Conservation (phyloP, 1,140 invertebrate species). For the Drosophila bocki region DNA sequence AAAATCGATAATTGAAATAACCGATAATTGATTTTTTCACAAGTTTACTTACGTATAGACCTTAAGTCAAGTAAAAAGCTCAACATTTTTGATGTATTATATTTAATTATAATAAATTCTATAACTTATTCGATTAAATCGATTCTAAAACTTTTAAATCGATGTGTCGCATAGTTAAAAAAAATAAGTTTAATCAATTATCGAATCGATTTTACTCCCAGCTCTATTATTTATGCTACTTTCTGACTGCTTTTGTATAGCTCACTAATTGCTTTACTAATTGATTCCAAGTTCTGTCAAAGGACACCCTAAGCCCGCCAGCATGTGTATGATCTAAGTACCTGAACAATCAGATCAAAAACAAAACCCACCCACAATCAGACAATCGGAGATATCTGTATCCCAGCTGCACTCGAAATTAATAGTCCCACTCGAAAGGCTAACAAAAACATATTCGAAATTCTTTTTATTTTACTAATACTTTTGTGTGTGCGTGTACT, state of each 20-base stretch:
- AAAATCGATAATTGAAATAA: no score
- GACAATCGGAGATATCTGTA: background rate
- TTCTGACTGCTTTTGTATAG: constrained; percentile 6
- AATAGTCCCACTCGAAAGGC: constrained; percentile 8
- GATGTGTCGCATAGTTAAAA: no score
- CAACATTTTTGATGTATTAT: no score
- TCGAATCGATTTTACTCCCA: no score
- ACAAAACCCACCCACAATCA: background rate
- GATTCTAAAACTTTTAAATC: no score
- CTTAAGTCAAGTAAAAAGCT: no score
- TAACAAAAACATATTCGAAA: constrained; percentile 37
- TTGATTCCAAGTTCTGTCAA: background rate
- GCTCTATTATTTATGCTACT: background rate
- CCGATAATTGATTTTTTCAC: no score
- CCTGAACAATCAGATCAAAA: constrained; percentile 1
- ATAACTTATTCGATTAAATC: no score
- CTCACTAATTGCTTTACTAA: constrained; percentile 8
- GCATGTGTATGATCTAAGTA: constrained; percentile 27
- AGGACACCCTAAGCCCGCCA: constrained; percentile 4
- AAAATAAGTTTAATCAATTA: no score
- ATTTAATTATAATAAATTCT: no score
- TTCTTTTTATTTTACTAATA: constrained; percentile 32
- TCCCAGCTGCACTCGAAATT: background rate
- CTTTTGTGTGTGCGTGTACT: background rate
- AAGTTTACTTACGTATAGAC: no score